These are phyloP conservation scores for Megathymus violae DNA, from an alignment of 1,140 invertebrate genomes.

Conservation along the genomic window DNA sequence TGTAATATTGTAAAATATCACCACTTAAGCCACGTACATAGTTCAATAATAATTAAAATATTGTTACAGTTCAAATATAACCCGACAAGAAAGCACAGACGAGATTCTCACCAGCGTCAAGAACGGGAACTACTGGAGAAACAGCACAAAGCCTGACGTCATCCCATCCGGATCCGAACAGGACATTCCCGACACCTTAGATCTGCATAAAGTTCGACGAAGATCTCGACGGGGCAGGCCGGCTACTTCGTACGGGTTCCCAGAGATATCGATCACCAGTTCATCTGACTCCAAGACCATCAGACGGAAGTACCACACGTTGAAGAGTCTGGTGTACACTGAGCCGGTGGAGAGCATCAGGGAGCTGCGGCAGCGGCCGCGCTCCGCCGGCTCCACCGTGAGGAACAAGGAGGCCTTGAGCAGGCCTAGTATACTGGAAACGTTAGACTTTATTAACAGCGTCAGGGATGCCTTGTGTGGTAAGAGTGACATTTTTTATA, in stretches of 20 bases:
- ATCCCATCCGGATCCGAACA: constrained; percentile 56
- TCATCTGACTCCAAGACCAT: constrained; percentile 69
- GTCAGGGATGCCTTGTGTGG: constrained; percentile 72
- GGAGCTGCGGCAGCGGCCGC: constrained; percentile 60
- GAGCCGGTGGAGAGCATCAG: constrained; percentile 71
- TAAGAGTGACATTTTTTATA: constrained; percentile 44
- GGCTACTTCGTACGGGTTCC: constrained; percentile 64
- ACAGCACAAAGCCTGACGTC: constrained; percentile 70
- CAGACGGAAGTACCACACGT: constrained; percentile 70
- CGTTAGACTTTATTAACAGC: constrained; percentile 74
- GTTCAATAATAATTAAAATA: not conserved
- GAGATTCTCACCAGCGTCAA: constrained; percentile 69
- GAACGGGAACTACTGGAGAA: constrained; percentile 69
- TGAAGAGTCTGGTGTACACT: constrained; percentile 71
- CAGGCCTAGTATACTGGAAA: constrained; percentile 73
- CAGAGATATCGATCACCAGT: constrained; percentile 73
- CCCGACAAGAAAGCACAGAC: constrained; percentile 62
- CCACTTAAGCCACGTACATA: too few species aligned
- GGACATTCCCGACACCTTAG: constrained; percentile 42
- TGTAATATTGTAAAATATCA: too few species aligned
- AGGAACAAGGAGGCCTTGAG: constrained; percentile 64
- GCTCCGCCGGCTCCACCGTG: constrained; percentile 70
- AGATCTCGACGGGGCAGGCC: constrained; percentile 51
- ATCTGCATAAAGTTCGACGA: constrained; percentile 49
- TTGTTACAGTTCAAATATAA: constrained; percentile 34